Conservation (phyloP, 1,140 invertebrate genomes). For the Penaeus indicus region DNA sequence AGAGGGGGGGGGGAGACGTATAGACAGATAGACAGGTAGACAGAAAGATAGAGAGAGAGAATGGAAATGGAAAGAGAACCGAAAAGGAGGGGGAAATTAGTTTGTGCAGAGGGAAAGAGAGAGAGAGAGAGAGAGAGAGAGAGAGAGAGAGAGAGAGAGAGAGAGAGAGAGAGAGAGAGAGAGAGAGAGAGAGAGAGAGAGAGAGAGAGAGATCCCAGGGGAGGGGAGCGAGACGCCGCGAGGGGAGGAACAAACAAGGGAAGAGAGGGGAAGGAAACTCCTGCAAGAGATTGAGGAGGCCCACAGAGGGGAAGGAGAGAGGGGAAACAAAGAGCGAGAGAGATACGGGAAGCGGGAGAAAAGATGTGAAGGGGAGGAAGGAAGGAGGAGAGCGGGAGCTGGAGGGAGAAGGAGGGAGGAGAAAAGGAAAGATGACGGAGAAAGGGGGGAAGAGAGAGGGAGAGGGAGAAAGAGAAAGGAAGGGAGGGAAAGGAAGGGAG, state of each 20-base stretch:
- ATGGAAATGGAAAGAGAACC: neutral
- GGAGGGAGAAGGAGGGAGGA: neutral
- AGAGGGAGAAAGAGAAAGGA: too few species aligned
- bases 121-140: neutral
- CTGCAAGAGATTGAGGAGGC: neutral
- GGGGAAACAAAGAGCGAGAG: neutral
- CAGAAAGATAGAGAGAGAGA: neutral
- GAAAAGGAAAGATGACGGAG: neutral
- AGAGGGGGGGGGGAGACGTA: too few species aligned
- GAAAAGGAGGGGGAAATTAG: neutral
- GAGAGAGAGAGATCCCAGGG: neutral
- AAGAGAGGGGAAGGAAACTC: neutral
- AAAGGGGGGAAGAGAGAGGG: neutral
- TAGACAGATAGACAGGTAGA: neutral
- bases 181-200: constrained; percentile 16
- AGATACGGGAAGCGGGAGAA: too few species aligned
- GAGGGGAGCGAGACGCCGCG: neutral
- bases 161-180: constrained; percentile 10
- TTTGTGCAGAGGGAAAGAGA: neutral
- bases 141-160: neutral
- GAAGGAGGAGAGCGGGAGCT: neutral
- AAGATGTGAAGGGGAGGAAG: neutral
- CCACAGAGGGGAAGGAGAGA: neutral
- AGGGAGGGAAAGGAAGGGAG: too few species aligned
- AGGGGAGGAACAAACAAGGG: neutral